Evolutionary conservation across 1,140 invertebrate genomes (phyloP), one percentile per base, ranked within the genome.

Genomic region (Heliconius nattereri): DNA sequence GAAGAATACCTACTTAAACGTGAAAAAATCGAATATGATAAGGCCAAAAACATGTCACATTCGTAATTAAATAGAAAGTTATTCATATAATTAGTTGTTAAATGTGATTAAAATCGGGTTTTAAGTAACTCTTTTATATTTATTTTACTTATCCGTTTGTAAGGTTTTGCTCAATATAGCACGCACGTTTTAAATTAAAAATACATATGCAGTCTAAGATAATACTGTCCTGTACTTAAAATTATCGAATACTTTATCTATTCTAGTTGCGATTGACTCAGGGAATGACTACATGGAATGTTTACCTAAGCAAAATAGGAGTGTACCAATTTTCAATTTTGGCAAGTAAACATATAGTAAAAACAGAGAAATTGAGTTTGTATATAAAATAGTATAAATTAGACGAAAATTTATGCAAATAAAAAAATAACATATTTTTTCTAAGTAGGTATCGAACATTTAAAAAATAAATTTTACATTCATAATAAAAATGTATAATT

Each of bases 61-160:
- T 60, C 23, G 60, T 26, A 66, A 66, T 16, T 26, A 66, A 66
- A 66, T 66, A 66, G 60, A 66, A 66, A 66, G 60, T 66, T 66
- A 29, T 16, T 45, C 40, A 45, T 16, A 45, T 45, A 45, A 45
- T 26, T 66, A 16, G 23, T 26, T 7, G 60, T 66, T 60, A 7
- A 26, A 29, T 66, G 60, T 66, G 60, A 66, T 66, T 66, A 66
- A 66, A 66, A 66, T 66, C 60, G 29, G 23, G 23, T 66, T 66
- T 60, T 23, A 60, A 23, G 40, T 45, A 60, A 60, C 9, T 23
- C 23, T 60, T 60, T 23, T 16, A 16, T 29, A 66, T 66, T 66
- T 57, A 57, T 57, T 23, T 57, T 23, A 23, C 20, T 66, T 29
- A 66, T 29, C 1, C 11, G 11, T 7, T 66, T 66, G 9, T 29